Evolutionary conservation across 2,888 invertebrate genomes (phyloP), one percentile per base, ranked within the genome.

Genomic region (Plemyria rubiginata): DNA sequence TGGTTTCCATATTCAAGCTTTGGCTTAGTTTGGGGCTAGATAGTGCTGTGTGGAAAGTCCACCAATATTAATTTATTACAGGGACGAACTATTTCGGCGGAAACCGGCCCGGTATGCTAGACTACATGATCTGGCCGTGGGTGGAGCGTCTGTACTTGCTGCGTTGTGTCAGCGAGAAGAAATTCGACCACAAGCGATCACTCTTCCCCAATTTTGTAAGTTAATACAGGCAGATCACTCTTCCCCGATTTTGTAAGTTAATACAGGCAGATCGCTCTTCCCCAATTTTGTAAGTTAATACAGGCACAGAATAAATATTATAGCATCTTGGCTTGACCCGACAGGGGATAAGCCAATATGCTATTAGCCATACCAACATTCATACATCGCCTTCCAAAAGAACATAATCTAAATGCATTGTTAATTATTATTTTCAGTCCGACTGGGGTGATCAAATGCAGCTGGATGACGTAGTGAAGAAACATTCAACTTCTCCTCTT

Each of bases 101-200:
- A 0, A 72, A 76, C 43, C 73, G 82, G 0, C 90, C 92, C 0
- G 96, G 97, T 0, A 96, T 96, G 96, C 80, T 97, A 65, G 97
- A 97, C 82, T 96, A 96, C 75, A 97, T 97, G 96, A 96, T 97
- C 73, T 97, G 97, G 97, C 97, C 97, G 7, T 97, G 97, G 97
- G 95, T 96, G 59, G 97, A 97, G 84, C 73, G 93, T 49, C 84
- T 93, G 36, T 92, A 88, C 54, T 80, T 93, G 0, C 73, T 96
- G 45, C 74, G 90, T 4, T 87, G 87, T 49, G 81, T 92, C 63
- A 86, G 85, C 59, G 81, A 87, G 66, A 78, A 70, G 60, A 88
- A 88, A 40, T 92, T 92, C 52, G 87, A 87, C 4, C 83, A 86
- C 54, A 92, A 90, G 54, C 74, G 81, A 9, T 74, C 80, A 0